Percentiles rank a stretch among this genome's conserved stretches.
These are phyloP conservation scores for Nephotettix cincticeps DNA, from an alignment of 1,140 invertebrate species.

Conservation along the genomic window DNA sequence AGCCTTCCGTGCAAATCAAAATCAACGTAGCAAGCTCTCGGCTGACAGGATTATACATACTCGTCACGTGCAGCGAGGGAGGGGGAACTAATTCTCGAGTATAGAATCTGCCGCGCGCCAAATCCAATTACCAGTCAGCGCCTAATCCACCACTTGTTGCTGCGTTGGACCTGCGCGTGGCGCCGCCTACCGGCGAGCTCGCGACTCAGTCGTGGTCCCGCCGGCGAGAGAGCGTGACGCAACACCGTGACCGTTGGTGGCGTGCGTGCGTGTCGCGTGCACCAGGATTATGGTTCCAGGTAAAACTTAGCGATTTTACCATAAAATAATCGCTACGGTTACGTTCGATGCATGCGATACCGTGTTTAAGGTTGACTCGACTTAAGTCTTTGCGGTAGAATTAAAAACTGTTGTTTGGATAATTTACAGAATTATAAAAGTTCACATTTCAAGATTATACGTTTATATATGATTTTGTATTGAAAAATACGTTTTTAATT, in stretches of 20 bases:
- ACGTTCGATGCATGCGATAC: neutral
- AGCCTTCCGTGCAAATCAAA: no score
- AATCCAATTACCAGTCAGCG: neutral
- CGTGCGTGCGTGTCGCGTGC: neutral
- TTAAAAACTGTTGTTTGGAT: no score
- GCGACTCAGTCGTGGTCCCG: neutral
- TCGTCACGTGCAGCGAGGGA: neutral
- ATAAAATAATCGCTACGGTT: neutral
- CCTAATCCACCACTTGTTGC: neutral
- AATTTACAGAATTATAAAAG: no score
- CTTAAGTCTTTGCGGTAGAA: neutral
- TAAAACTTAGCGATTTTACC: neutral
- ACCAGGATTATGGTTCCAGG: neutral
- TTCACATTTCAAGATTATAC: no score
- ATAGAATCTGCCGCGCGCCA: conserved; percentile 1
- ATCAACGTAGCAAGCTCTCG: no score
- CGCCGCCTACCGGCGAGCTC: neutral
- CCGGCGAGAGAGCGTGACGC: neutral
- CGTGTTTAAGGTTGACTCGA: neutral
- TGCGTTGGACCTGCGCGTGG: neutral
- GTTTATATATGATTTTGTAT: no score
- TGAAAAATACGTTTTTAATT: no score
- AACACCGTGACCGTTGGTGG: neutral
- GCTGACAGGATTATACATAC: no score
- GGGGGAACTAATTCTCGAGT: neutral